Evolutionary conservation across 2,113 vertebrate genomes (phyloP), one percentile per base, ranked within the genome.

Genomic region (Prochilodus magdalenae): DNA sequence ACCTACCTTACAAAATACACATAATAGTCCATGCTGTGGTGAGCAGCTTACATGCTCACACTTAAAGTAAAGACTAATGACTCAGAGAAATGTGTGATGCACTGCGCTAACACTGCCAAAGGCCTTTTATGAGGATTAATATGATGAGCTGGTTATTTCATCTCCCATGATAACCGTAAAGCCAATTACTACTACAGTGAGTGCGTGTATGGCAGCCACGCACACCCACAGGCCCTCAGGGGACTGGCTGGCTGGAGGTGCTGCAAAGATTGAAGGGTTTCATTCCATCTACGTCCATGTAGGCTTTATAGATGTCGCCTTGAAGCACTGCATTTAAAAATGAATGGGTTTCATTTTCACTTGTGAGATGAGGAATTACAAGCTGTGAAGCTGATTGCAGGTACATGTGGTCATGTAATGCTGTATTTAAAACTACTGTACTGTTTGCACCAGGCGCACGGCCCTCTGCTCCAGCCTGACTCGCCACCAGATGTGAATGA

Each of bases 131-230:
- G 74, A 77, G 75, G 83, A 85, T 85, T 85, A 85, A 85, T 77
- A 73, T 85, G 79, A 81, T 69, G 79, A 66, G 83, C 79, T 55
- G 63, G 73, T 81, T 85, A 85, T 81, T 77, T 85, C 79, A 85
- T 81, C 74, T 66, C n/a, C 74, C 55, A 22, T 81, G 79, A 85
- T 85, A 85, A 73, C 74, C 79, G 67, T 85, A 78, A 80, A 85
- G 74, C 49, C 67, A 81, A 85, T 85, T 85, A 85, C 74, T 40
- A 40, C 66, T 47, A 77, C 44, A 63, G 57, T n/a, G 24, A 53
- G 22, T 40, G 22, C 65, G 79, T 81, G 79, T 81, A 16, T 60
- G 66, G 60, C 70, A 60, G 75, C 67, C 69, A 66, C 47, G 57
- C 47, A 29, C 16, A 66, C 60, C 63, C 55, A 33, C 4, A n/a